A percentile compares a stretch with the other conserved stretches of the same genome.
These are phyloP conservation scores for Gobio occitaniae DNA, from an alignment of 2,797 vertebrate genomes.

Conservation along the genomic window DNA sequence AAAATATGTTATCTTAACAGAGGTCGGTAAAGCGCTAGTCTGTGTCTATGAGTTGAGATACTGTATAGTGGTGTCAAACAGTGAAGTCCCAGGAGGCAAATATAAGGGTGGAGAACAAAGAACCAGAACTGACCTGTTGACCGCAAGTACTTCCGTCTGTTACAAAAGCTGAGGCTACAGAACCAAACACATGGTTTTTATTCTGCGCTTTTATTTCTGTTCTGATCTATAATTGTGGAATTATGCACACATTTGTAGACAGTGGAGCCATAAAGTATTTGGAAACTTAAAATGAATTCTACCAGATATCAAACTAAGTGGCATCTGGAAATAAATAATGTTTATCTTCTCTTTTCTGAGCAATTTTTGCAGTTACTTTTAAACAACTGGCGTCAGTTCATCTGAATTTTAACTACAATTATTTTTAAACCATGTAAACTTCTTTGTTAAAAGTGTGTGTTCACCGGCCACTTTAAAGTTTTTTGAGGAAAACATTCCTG, in stretches of 20 bases:
- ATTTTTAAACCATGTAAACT: background rate
- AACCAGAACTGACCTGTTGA: slow-evolving; percentile 21
- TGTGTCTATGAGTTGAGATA: background rate
- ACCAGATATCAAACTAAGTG: background rate
- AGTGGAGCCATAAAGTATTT: background rate
- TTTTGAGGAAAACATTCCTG: too few species aligned
- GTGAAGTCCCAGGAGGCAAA: slow-evolving; percentile 31
- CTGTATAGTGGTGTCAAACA: slow-evolving; percentile 42
- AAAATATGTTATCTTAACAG: background rate
- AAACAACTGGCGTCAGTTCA: too few species aligned
- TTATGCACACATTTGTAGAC: background rate
- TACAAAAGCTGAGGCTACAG: background rate
- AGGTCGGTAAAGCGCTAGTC: background rate
- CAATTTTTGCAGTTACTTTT: too few species aligned
- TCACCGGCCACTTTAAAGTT: background rate
- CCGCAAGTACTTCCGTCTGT: slow-evolving; percentile 11
- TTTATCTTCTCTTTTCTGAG: background rate
- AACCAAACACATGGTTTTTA: background rate
- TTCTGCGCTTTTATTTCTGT: background rate
- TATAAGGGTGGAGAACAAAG: slow-evolving; percentile 35
- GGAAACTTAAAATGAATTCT: background rate
- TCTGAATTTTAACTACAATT: too few species aligned
- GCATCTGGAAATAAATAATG: background rate
- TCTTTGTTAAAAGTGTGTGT: background rate
- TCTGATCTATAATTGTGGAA: background rate